Conservation (phyloP, 2,888 invertebrate species). For the Raillietiella orientalis region DNA sequence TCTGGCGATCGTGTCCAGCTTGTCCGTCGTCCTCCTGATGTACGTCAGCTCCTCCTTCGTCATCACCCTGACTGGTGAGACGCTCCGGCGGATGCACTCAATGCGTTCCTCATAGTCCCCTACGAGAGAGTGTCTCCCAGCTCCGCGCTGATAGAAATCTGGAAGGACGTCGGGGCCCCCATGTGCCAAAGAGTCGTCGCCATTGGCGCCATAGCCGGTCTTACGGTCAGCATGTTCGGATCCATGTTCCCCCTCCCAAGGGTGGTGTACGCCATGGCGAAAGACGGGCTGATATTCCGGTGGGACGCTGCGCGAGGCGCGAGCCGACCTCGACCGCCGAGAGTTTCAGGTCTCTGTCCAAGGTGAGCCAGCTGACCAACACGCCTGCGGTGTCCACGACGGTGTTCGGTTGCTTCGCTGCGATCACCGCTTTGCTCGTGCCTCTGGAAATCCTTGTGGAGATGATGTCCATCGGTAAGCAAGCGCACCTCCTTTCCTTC, state of each 20-base stretch:
- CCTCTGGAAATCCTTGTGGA: slow-evolving; percentile 62
- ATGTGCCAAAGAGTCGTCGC: slow-evolving; percentile 46
- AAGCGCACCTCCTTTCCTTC: too few species aligned
- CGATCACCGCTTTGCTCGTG: slow-evolving; percentile 44
- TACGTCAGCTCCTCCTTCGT: slow-evolving; percentile 77
- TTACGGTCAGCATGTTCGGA: slow-evolving; percentile 27
- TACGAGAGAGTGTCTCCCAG: slow-evolving; percentile 40
- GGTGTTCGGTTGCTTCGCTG: slow-evolving; percentile 43
- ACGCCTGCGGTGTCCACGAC: slow-evolving; percentile 61
- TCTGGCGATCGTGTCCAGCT: slow-evolving; percentile 48
- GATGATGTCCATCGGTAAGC: slow-evolving; percentile 78
- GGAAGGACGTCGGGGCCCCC: slow-evolving; percentile 31
- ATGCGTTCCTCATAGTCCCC: too few species aligned
- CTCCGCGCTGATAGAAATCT: slow-evolving; percentile 38
- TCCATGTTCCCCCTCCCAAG: slow-evolving; percentile 21
- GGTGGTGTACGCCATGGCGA: slow-evolving; percentile 20
- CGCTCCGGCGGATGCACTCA: too few species aligned
- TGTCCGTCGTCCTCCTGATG: slow-evolving; percentile 46
- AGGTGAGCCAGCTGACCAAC: slow-evolving; percentile 44
- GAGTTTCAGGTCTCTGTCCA: slow-evolving; percentile 32
- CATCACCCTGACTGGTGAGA: slow-evolving; percentile 70
- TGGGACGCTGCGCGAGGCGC: too few species aligned
- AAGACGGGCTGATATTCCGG: slow-evolving; percentile 18
- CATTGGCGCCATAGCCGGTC: slow-evolving; percentile 43
- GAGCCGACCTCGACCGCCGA: too few species aligned